phyloP scores from a whole-genome alignment of 2,113 vertebrate species.

The Romanogobio albipinnatus region DNA sequence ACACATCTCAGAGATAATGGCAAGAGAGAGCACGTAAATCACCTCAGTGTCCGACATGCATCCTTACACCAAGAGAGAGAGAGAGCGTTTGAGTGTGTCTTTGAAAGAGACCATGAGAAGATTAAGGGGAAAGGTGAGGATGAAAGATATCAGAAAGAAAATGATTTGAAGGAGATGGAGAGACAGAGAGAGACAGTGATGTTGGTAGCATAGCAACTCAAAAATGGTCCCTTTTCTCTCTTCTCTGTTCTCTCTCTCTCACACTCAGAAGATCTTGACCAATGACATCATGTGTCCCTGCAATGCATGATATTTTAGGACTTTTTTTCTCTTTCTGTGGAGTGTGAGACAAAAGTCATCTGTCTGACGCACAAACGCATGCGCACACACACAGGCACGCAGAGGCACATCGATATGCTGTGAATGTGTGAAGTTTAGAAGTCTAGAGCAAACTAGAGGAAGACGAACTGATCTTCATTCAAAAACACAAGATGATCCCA shows the following conservation, averaged over 20 bases:
- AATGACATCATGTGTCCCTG: conserved; percentile 38
- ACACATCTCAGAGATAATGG: conserved; percentile 44
- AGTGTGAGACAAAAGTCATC: conserved; percentile 35
- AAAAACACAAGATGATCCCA: neutral
- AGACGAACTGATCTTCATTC: neutral
- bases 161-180: neutral
- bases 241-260: conserved; percentile 6
- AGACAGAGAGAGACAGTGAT: conserved; percentile 20
- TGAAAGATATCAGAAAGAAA: conserved; percentile 18
- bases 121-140: conserved; percentile 21
- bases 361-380: conserved; percentile 12
- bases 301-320: conserved; percentile 41
- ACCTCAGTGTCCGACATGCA: conserved; percentile 53
- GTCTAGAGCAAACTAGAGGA: conserved; percentile 6
- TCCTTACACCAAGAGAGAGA: conserved; percentile 46
- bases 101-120: neutral
- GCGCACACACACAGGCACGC: neutral
- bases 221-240: conserved; percentile 5
- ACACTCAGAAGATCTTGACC: conserved; percentile 48
- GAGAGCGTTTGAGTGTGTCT: neutral
- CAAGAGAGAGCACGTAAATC: conserved; percentile 53
- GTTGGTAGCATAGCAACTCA: conserved; percentile 59
- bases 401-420: conserved; percentile 5
- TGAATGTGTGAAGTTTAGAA: conserved; percentile 48
- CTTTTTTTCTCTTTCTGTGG: conserved; percentile 26